Conservation (phyloP, 2,113 vertebrate genomes). For the Sciurus niger region DNA sequence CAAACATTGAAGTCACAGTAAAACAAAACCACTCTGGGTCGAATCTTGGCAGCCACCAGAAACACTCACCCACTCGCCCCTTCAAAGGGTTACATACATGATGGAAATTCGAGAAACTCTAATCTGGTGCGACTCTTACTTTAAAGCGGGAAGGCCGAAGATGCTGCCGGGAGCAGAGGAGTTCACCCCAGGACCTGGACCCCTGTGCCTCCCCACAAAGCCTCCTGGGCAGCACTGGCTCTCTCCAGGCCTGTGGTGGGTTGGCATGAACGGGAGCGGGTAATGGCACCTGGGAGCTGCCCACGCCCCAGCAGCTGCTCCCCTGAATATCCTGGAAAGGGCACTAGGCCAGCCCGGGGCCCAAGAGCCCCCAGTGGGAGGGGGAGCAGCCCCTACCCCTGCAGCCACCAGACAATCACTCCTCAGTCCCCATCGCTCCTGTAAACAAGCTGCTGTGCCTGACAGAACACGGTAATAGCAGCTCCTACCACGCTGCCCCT, state of each 20-base stretch:
- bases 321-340: background rate
- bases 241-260: background rate
- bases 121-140: background rate
- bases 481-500: conserved; percentile 68
- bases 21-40: background rate
- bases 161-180: background rate
- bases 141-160: background rate
- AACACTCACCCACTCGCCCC: background rate
- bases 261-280: background rate
- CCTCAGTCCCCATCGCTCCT: conserved; percentile 21
- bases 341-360: background rate
- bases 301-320: background rate
- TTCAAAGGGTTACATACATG: background rate
- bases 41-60: background rate
- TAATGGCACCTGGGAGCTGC: background rate
- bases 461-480: conserved; percentile 80
- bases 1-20: background rate
- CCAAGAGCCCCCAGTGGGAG: background rate
- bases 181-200: background rate
- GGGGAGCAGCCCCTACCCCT: background rate
- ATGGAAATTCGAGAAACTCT: background rate
- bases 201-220: background rate
- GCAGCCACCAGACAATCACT: conserved; percentile 68
- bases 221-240: background rate
- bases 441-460: conserved; percentile 77